Conservation (phyloP, 1,140 invertebrate genomes). For the Antheraea mylitta region DNA sequence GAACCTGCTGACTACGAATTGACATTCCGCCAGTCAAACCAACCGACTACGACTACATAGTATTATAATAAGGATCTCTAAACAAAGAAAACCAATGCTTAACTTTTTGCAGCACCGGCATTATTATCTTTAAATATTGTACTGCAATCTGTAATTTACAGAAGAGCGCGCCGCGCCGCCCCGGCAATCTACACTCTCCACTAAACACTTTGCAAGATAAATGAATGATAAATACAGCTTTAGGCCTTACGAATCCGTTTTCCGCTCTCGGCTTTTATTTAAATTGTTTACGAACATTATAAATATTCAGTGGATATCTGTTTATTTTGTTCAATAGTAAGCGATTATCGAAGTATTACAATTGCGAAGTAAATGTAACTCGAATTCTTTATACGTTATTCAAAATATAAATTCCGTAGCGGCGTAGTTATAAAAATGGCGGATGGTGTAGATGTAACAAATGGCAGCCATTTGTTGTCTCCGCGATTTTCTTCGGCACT, state of each 20-base stretch:
- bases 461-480: slow-evolving; percentile 34
- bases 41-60: too few relatives aligned
- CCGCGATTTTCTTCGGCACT: slow-evolving; percentile 31
- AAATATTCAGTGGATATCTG: slow-evolving; percentile 9
- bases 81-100: too few relatives aligned
- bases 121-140: slow-evolving; percentile 5
- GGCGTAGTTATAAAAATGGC: background rate
- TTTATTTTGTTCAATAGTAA: slow-evolving; percentile 6
- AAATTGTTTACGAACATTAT: slow-evolving; percentile 18
- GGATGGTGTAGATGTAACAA: slow-evolving; percentile 20
- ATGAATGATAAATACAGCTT: slow-evolving; percentile 32
- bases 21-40: too few relatives aligned
- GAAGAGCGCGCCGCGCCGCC: too few relatives aligned
- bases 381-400: background rate
- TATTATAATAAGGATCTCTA: too few relatives aligned
- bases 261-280: slow-evolving; percentile 24
- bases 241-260: slow-evolving; percentile 26
- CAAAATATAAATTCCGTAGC: background rate
- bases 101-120: too few relatives aligned
- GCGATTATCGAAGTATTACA: background rate
- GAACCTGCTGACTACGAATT: too few relatives aligned
- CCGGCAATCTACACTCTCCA: slow-evolving; percentile 11
- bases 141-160: background rate
- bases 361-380: background rate
- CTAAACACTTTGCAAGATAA: slow-evolving; percentile 26